Evolutionary conservation across 1,140 invertebrate species (phyloP), one percentile per base, ranked within the genome.

Genomic region (Drosophila teissieri): DNA sequence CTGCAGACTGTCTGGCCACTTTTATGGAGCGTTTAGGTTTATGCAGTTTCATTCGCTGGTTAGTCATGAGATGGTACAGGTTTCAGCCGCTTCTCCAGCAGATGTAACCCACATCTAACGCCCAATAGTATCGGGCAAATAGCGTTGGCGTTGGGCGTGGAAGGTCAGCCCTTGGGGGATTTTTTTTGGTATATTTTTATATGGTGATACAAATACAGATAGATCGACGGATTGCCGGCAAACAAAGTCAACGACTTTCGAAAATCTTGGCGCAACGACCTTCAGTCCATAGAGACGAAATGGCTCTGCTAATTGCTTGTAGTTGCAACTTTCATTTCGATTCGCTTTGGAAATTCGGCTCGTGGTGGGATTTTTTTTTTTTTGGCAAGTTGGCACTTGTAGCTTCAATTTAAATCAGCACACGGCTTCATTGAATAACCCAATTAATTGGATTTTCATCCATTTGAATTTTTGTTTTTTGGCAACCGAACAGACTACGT

Each of bases 161-260:
- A 62, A 73, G 70, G 69, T 62, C 72, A 55, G 48, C 69, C 56
- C 69, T 75, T 65, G 60, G 60, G 67, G 75, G 72, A 44, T 54
- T 78, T 78, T 60, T 46, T 42, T 39, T 24, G 22, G n/a, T n/a
- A n/a, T 19, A 56, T 42, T 36, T 27, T 27, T 7, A 31, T 31
- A 2, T 8, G 8, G 31, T 10, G 31, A 31, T 31, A 31, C 31
- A 31, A 31, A 31, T 10, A 31, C 8, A 31, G 7, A 17, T 22
- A 42, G 57, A 8, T 31, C 27, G 27, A 60, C 60, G 54, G 61
- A 44, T 63, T 49, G 42, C 27, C 42, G 36, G 19, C 52, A 34
- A 40, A 77, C 84, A 89, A 89, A 89, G 83, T 84, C 83, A 88
- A 83, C 84, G 73, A 83, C 83, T 88, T 88, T 88, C 84, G 52